phyloP scores from a whole-genome alignment of 2,888 invertebrate genomes.

The Mystacides longicornis region DNA sequence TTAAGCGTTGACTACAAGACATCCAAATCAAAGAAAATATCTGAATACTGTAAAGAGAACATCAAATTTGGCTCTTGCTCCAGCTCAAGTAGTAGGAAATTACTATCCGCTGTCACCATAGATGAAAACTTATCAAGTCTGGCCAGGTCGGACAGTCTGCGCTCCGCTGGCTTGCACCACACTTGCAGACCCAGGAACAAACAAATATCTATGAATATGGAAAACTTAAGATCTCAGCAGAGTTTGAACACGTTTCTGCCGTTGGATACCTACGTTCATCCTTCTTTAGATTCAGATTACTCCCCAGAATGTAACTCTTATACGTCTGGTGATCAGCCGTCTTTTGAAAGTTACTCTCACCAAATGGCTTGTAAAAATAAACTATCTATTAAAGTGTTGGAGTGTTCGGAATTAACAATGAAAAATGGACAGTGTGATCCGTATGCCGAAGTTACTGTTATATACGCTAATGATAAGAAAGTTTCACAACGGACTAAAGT shows the following conservation, averaged over 20 bases:
- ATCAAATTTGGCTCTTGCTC: constrained; percentile 44
- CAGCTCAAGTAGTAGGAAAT: constrained; percentile 44
- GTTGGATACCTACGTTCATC: neutral
- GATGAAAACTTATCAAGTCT: constrained; percentile 26
- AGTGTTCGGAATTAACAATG: constrained; percentile 81
- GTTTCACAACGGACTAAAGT: constrained; percentile 76
- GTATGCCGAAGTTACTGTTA: constrained; percentile 73
- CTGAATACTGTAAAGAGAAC: constrained; percentile 17
- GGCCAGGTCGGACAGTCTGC: constrained; percentile 45
- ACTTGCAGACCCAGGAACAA: constrained; percentile 17
- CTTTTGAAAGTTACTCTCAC: constrained; percentile 34
- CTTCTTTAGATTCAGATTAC: constrained; percentile 11
- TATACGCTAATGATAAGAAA: constrained; percentile 73
- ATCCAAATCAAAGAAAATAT: constrained; percentile 37
- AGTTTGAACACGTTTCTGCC: constrained; percentile 29
- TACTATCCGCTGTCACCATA: constrained; percentile 33
- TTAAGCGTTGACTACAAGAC: constrained; percentile 26
- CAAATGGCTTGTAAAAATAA: constrained; percentile 42
- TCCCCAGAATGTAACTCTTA: constrained; percentile 29
- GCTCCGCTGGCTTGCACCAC: constrained; percentile 10
- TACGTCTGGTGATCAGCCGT: constrained; percentile 33
- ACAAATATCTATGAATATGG: constrained; percentile 7
- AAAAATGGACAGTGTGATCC: constrained; percentile 90
- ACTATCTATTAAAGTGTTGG: constrained; percentile 61
- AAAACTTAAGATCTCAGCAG: constrained; percentile 41